Percentiles rank a stretch among this genome's conserved stretches.
phyloP scores from a whole-genome alignment of 2,113 vertebrate genomes.

The Crotalus helleri region DNA sequence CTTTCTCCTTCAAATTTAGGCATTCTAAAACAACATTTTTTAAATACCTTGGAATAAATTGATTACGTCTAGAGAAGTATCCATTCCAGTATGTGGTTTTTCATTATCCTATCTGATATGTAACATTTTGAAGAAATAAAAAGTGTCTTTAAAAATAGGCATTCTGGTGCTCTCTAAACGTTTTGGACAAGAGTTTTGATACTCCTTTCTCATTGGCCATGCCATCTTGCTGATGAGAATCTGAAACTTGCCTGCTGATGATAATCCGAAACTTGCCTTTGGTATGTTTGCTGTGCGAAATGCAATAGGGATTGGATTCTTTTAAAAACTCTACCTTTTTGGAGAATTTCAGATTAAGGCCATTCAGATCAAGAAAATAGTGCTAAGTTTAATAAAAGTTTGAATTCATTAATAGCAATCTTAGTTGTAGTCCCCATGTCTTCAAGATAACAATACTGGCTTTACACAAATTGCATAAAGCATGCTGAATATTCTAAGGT shows the following conservation, averaged over 20 bases:
- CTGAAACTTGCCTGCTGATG: background rate
- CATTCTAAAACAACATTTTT: background rate
- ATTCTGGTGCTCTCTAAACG: background rate
- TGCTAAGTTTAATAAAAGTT: background rate
- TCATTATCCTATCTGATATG: background rate
- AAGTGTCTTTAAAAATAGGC: background rate
- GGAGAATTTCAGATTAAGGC: background rate
- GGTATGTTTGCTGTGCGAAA: background rate
- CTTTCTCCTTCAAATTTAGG: background rate
- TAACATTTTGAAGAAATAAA: background rate
- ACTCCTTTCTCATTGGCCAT: background rate
- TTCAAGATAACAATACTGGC: background rate
- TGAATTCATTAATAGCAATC: background rate
- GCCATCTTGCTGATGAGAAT: background rate
- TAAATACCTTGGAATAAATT: background rate
- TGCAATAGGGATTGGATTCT: background rate
- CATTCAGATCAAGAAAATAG: background rate
- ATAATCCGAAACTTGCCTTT: background rate
- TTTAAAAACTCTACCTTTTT: background rate
- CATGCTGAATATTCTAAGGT: background rate
- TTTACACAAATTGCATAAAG: background rate
- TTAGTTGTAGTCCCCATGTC: background rate
- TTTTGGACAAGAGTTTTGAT: background rate
- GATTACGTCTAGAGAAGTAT: background rate
- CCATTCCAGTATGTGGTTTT: background rate